phyloP scores from a whole-genome alignment of 2,888 invertebrate species.

The Campoletis raptor region DNA sequence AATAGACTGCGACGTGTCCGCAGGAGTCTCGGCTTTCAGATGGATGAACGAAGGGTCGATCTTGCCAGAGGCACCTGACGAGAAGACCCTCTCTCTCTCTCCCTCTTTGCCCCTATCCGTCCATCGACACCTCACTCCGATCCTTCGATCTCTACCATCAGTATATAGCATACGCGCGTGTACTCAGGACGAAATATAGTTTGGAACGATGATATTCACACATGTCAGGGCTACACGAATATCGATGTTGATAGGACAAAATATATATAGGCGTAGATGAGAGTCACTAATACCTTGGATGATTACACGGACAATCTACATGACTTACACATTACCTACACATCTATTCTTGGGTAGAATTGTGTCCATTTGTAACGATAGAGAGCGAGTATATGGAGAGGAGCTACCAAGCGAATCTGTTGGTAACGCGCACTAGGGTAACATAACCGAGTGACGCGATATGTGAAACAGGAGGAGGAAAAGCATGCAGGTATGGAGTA shows the following conservation, averaged over 20 bases:
- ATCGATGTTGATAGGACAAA: constrained; percentile 6
- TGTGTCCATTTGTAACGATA: not conserved
- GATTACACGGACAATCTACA: constrained; percentile 12
- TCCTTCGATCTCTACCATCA: constrained; percentile 20
- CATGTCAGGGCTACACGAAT: constrained; percentile 10
- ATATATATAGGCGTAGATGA: not conserved
- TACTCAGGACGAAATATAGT: constrained; percentile 9
- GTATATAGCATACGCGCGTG: not conserved
- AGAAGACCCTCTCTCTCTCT: constrained; percentile 20
- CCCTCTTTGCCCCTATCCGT: not conserved
- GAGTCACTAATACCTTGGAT: constrained; percentile 8
- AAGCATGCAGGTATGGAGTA: not conserved
- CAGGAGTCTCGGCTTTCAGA: constrained; percentile 55
- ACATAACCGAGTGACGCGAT: constrained; percentile 74
- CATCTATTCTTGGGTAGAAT: not conserved
- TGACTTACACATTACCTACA: constrained; percentile 15
- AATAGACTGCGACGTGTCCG: not conserved
- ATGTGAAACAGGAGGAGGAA: constrained; percentile 52
- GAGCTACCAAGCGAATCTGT: constrained; percentile 65
- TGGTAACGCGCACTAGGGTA: constrained; percentile 72
- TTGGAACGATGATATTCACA: constrained; percentile 16
- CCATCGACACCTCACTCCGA: constrained; percentile 22
- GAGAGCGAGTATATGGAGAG: constrained; percentile 60
- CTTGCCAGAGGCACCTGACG: constrained; percentile 54
- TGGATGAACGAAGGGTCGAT: constrained; percentile 59